phyloP scores from a whole-genome alignment of 2,113 vertebrate species.

The Hemiprocne comata region DNA sequence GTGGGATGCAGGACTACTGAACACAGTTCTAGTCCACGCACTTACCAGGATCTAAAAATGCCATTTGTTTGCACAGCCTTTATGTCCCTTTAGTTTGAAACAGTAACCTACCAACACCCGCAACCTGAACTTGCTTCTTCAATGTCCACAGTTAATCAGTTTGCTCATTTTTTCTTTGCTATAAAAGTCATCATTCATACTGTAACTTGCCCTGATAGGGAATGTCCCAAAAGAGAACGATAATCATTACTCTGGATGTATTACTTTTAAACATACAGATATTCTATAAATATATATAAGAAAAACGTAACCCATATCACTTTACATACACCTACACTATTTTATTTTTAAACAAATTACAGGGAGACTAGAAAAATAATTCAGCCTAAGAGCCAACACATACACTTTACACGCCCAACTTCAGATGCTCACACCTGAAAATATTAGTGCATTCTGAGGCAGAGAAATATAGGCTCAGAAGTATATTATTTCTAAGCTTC shows the following conservation, averaged over 20 bases:
- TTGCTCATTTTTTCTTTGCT: neutral
- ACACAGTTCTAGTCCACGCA: neutral
- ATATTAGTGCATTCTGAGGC: neutral
- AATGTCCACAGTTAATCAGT: neutral
- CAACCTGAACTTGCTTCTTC: accelerated
- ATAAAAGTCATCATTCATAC: neutral
- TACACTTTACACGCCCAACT: neutral
- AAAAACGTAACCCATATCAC: neutral
- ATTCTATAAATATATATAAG: neutral
- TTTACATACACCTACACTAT: neutral
- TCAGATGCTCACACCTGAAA: neutral
- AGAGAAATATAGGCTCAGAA: neutral
- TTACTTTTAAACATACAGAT: neutral
- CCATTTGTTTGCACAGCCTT: neutral
- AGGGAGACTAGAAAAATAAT: neutral
- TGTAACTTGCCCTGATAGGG: neutral
- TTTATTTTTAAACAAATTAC: neutral
- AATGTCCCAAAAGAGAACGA: neutral
- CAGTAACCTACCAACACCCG: neutral
- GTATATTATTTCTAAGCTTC: neutral
- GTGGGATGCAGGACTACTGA: neutral
- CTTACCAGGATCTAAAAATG: neutral
- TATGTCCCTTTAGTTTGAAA: neutral
- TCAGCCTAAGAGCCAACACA: neutral
- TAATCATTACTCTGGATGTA: neutral